Evolutionary conservation across 2,888 invertebrate species (phyloP).

Genomic region (Apomyelois bistriatella): DNA sequence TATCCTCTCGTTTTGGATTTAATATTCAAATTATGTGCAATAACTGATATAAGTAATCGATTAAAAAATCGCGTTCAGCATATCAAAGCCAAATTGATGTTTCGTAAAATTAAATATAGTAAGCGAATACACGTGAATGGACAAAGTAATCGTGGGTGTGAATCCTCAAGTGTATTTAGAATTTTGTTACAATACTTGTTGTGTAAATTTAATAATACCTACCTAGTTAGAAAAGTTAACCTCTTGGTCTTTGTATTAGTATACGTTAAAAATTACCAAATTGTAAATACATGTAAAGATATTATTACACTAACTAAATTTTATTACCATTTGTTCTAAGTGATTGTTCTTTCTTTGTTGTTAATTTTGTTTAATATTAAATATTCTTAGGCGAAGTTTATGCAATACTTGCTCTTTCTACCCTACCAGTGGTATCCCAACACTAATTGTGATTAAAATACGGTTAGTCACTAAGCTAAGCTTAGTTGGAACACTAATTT

Average conservation of each 20-base stretch:
- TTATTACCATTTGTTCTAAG: slow-evolving; percentile 78
- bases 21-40: slow-evolving; percentile 58
- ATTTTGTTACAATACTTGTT: slow-evolving; percentile 69
- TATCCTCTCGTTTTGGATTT: slow-evolving; percentile 46
- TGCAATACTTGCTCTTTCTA: slow-evolving; percentile 42
- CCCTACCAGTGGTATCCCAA: slow-evolving; percentile 34
- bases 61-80: slow-evolving; percentile 53
- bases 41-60: slow-evolving; percentile 53
- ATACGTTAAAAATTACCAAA: slow-evolving; percentile 77
- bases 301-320: slow-evolving; percentile 75
- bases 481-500: slow-evolving; percentile 2
- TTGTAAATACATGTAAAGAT: slow-evolving; percentile 79
- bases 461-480: slow-evolving; percentile 6
- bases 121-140: slow-evolving; percentile 22
- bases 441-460: neutral
- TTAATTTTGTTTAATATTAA: slow-evolving; percentile 73
- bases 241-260: slow-evolving; percentile 68
- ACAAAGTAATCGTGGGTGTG: slow-evolving; percentile 45
- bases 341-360: slow-evolving; percentile 76
- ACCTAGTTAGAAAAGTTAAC: slow-evolving; percentile 59
- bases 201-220: slow-evolving; percentile 53
- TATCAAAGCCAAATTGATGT: slow-evolving; percentile 72
- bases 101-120: slow-evolving; percentile 41
- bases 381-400: slow-evolving; percentile 39
- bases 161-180: slow-evolving; percentile 45